A percentile compares a stretch with the other conserved stretches of the same genome.
phyloP scores from a whole-genome alignment of 92 coral and sea anemone genomes.

The Heteractis magnifica region DNA sequence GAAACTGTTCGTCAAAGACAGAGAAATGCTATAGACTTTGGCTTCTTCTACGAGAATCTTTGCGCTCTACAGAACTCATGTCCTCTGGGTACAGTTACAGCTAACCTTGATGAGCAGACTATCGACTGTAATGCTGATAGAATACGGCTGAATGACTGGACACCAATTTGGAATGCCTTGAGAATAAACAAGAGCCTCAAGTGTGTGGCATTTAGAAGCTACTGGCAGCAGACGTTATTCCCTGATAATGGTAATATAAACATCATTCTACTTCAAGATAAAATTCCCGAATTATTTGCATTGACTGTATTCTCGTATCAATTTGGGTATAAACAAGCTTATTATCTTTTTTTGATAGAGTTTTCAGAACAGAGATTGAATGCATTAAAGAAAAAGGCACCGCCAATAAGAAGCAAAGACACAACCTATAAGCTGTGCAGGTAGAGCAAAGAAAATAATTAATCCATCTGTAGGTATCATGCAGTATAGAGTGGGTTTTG shows the following conservation, averaged over 20 bases:
- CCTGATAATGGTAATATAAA: slow-evolving; percentile 65
- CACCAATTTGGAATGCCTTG: slow-evolving; percentile 84
- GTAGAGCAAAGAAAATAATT: slow-evolving; percentile 25
- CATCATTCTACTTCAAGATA: no score
- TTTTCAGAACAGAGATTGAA: slow-evolving; percentile 73
- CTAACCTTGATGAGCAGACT: slow-evolving; percentile 78
- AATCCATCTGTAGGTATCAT: not conserved
- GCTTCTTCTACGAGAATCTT: slow-evolving; percentile 83
- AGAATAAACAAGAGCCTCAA: slow-evolving; percentile 81
- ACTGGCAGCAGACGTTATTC: slow-evolving; percentile 89
- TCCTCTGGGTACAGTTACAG: slow-evolving; percentile 87
- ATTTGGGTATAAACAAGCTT: not conserved
- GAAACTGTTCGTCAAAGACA: slow-evolving; percentile 96
- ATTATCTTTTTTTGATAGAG: slow-evolving; percentile 25
- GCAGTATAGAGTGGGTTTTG: no score
- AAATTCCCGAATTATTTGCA: no score
- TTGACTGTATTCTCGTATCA: not conserved
- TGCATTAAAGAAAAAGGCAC: slow-evolving; percentile 78
- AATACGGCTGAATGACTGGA: slow-evolving; percentile 88
- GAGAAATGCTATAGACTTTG: slow-evolving; percentile 83
- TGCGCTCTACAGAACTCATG: slow-evolving; percentile 96
- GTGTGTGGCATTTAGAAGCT: slow-evolving; percentile 83
- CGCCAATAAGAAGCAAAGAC: slow-evolving; percentile 91
- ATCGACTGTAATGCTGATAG: slow-evolving; percentile 97
- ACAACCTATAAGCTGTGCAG: slow-evolving; percentile 88